Conservation (phyloP, 1,140 invertebrate species). For the Liolophura sinensis region DNA sequence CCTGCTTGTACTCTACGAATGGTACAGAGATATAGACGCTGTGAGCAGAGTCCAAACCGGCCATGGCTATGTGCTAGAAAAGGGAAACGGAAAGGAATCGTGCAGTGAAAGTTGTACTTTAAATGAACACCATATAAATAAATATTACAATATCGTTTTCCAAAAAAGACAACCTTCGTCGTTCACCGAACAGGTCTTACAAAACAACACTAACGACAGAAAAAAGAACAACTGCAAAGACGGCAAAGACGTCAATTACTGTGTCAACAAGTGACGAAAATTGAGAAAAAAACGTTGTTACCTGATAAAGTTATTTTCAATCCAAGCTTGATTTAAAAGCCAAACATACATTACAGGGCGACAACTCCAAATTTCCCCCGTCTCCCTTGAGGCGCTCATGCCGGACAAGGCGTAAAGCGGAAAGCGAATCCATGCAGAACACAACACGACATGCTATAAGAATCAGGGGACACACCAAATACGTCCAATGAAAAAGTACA, state of each 20-base stretch:
- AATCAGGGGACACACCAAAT: too few species aligned
- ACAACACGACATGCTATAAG: too few species aligned
- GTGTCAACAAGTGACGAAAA: too few species aligned
- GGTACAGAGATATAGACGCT: conserved; percentile 55
- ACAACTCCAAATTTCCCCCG: too few species aligned
- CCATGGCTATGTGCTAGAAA: conserved; percentile 49
- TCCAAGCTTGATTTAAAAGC: not conserved
- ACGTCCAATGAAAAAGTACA: too few species aligned
- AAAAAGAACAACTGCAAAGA: conserved; percentile 4
- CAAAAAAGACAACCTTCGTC: not conserved
- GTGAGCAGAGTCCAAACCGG: conserved; percentile 40
- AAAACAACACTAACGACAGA: conserved; percentile 2
- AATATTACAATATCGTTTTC: conserved; percentile 8
- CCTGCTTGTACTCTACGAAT: conserved; percentile 54
- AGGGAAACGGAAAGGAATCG: conserved; percentile 44
- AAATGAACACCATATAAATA: conserved; percentile 12
- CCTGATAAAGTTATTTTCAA: too few species aligned
- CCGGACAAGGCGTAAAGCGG: too few species aligned
- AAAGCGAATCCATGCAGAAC: too few species aligned
- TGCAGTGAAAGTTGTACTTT: conserved; percentile 22
- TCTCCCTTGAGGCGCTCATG: too few species aligned
- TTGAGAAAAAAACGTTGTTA: too few species aligned
- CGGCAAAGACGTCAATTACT: not conserved
- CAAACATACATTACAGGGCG: not conserved
- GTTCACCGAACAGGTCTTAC: not conserved